phyloP scores from a whole-genome alignment of 2,888 invertebrate genomes.

The Drosophila testacea region DNA sequence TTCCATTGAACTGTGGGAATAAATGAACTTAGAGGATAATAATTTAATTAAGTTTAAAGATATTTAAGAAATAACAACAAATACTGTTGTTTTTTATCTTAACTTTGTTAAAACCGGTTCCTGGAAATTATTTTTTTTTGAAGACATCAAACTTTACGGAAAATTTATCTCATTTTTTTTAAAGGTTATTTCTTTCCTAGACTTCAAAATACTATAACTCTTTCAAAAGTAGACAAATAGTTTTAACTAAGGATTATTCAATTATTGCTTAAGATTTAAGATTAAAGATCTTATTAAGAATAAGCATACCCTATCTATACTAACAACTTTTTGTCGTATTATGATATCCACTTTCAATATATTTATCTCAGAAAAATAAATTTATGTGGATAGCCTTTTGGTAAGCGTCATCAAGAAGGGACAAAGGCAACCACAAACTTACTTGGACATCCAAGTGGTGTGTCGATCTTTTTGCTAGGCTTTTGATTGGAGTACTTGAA shows the following conservation, averaged over 20 bases:
- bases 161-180: too few species aligned
- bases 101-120: not conserved
- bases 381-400: not conserved
- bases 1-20: not conserved
- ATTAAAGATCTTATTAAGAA: too few species aligned
- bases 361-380: not conserved
- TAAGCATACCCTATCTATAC: not conserved
- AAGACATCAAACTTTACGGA: too few species aligned
- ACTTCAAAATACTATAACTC: too few species aligned
- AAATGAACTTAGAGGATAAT: not conserved
- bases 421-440: constrained; percentile 11
- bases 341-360: not conserved
- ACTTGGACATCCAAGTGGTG: constrained; percentile 43
- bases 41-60: not conserved
- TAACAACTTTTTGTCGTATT: not conserved
- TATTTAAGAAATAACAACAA: too few species aligned
- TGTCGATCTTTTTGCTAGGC: constrained; percentile 12
- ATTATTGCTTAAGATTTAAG: too few species aligned
- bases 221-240: too few species aligned
- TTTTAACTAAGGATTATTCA: too few species aligned
- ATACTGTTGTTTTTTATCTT: not conserved
- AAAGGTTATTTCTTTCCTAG: too few species aligned
- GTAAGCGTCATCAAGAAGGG: not conserved
- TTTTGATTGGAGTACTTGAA: constrained; percentile 53
- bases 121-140: not conserved